Base-by-base conservation (phyloP, 2,797 vertebrate genomes). In the Sebastes wilsoni region DNA sequence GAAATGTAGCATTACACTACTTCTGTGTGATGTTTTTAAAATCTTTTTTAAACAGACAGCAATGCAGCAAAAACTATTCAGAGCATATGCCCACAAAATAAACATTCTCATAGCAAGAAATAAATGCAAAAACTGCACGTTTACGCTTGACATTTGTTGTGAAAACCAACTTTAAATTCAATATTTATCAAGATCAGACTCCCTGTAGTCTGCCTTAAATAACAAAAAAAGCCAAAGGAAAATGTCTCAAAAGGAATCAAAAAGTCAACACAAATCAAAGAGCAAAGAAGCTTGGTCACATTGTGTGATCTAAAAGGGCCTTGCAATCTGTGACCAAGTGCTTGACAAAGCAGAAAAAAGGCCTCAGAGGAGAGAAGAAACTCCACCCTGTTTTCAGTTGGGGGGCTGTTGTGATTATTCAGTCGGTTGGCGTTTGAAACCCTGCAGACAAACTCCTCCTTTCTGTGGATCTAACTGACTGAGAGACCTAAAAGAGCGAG, bases 371-470 rank as follows among this genome's bases (percentile, higher is more conserved):
- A 46, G 73, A 88, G 75, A 79, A 77, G 59, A 81, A 91, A 88
- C 88, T 83, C 87, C 90, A 85, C 87, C 91, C 86, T 3, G 36
- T 80, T 88, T 86, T 93, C 86, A 80, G 84, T 75, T 80, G 83
- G 88, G 85, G 83, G 85, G 61, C 75, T 84, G 82, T 61, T 87
- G 82, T 81, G 86, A 91, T 92, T 92, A 91, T 93, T 92, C 90
- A 90, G 83, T 76, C 69, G 59, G 81, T 87, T 86, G 67, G 79
- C 25, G 77, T 91, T 92, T 89, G 79, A 93, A 92, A 87, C 77
- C 72, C 87, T 25, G 86, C 84, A 71, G 80, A 94, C 93, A 94
- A 89, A 93, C 90, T 66, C 84, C 86, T 88, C 92, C 88, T 92
- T 93, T 94, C 89, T 92, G 85, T 65, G 80, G 70, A 66, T 79